A percentile compares a stretch with the other conserved stretches of the same genome.
phyloP scores from a whole-genome alignment of 1,140 invertebrate species.

The Drosophila ironensis region DNA sequence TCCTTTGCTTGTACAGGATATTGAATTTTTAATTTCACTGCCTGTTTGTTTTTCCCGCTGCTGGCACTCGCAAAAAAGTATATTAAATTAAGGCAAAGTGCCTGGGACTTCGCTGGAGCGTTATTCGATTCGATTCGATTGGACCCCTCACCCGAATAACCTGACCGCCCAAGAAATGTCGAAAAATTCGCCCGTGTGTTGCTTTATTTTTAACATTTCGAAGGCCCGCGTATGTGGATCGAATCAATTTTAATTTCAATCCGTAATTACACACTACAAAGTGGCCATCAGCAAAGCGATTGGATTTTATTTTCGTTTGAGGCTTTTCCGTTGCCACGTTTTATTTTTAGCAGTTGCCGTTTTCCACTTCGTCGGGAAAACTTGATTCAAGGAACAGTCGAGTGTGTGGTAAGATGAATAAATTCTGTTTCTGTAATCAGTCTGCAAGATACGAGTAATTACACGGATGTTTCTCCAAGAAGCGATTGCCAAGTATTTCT shows the following conservation, averaged over 20 bases:
- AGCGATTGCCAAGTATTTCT: no score
- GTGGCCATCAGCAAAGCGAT: conserved; percentile 43
- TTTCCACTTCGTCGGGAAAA: conserved; percentile 7
- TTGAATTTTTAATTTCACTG: conserved; percentile 76
- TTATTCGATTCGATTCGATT: background rate
- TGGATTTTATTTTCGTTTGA: conserved; percentile 36
- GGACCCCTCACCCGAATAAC: background rate
- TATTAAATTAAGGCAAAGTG: conserved; percentile 55
- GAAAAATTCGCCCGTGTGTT: background rate
- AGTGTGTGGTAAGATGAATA: conserved; percentile 3
- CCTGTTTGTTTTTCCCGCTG: background rate
- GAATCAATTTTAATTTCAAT: conserved; percentile 70
- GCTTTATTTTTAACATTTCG: conserved; percentile 7
- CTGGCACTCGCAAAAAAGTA: conserved; percentile 17
- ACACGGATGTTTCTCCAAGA: no score
- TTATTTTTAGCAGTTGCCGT: conserved; percentile 22
- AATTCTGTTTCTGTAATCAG: conserved; percentile 13
- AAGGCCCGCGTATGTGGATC: conserved; percentile 12
- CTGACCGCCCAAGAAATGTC: conserved; percentile 1
- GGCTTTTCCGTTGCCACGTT: conserved; percentile 3
- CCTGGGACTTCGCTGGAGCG: background rate
- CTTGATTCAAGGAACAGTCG: conserved; percentile 20
- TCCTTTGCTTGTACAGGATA: conserved; percentile 70
- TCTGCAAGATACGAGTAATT: no score
- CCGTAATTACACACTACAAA: conserved; percentile 62